A percentile compares a stretch with the other conserved stretches of the same genome.
Conservation (phyloP, 2,113 vertebrate genomes). For the Accipiter cooperii region DNA sequence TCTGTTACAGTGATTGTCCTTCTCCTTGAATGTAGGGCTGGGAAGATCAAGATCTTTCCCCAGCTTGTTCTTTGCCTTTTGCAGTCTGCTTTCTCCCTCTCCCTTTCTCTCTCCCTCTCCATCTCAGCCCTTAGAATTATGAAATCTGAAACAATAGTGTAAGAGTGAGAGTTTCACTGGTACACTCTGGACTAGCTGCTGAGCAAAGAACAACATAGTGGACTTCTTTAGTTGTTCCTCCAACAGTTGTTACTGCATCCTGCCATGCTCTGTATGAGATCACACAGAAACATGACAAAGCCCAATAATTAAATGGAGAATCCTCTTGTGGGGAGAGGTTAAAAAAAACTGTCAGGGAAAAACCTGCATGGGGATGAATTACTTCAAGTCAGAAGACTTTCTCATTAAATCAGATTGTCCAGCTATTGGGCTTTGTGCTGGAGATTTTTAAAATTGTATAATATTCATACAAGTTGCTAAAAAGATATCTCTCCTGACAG, state of each 20-base stretch:
- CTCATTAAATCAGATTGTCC: not conserved
- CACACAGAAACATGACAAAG: not conserved
- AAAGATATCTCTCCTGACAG: not conserved
- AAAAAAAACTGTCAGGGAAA: not conserved
- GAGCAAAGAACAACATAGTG: not conserved
- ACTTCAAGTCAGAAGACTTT: not conserved
- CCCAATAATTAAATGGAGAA: not conserved
- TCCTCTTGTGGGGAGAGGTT: not conserved
- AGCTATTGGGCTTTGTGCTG: not conserved
- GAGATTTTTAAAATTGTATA: not conserved
- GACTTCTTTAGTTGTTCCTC: not conserved
- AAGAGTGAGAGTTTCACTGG: not conserved
- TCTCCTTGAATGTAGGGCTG: not conserved
- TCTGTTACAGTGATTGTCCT: not conserved
- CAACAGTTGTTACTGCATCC: not conserved
- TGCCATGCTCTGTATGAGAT: not conserved
- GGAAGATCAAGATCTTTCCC: not conserved
- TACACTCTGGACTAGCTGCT: not conserved
- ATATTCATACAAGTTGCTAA: not conserved
- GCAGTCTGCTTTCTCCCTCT: not conserved
- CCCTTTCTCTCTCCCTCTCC: not conserved
- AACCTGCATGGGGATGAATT: not conserved
- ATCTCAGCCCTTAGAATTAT: not conserved
- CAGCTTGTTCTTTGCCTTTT: not conserved
- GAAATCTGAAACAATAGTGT: not conserved